Base-by-base conservation (phyloP, 2,113 vertebrate genomes). In the Steatornis caripensis region DNA sequence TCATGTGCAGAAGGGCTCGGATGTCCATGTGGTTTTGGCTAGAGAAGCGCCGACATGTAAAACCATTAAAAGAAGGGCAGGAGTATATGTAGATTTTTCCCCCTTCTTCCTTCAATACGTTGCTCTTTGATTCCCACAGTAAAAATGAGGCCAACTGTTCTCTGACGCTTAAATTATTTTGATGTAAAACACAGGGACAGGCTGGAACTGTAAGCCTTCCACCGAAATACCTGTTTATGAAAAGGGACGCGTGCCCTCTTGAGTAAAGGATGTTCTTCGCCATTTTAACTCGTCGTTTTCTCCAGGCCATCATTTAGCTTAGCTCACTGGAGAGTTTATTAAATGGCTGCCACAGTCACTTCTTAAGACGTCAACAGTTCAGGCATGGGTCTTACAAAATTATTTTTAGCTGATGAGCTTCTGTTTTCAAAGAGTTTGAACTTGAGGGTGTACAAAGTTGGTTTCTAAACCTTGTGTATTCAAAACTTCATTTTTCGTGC, bases 21-120 rank as follows among this genome's bases (percentile, higher is more conserved):
- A 5, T 43, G 23, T n/a, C 26, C 1, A 32, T 70, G 24, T 22
- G 8, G 19, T 11, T 62, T 32, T 37, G 57, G 36, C 81, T 72
- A 6, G 19, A 24, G 15, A 43, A 21, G 3, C 12, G 5, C 21
- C 77, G 17, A 9, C 6, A 0, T 24, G 32, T 12, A 27, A 11
- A 68, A 6, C 39, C 69, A 11, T 60, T 27, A 41, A 46, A 53
- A 26, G 22, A 76, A 20, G 5, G 39, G 5, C 36, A 34, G 5
- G 15, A 30, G 3, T 27, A 1, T 7, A 37, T 43, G n/a, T 32
- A 10, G n/a, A n/a, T 9, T 3, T 9, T 36, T 58, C 37, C 36
- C 4, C 4, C 15, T 11, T 16, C 21, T 37, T 15, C 1, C 24
- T 71, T 85, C 37, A n/a, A 0, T 49, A 29, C 15, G 4, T 60